Evolutionary conservation across 2,113 vertebrate genomes (phyloP).

Genomic region (Salvelinus sp.): DNA sequence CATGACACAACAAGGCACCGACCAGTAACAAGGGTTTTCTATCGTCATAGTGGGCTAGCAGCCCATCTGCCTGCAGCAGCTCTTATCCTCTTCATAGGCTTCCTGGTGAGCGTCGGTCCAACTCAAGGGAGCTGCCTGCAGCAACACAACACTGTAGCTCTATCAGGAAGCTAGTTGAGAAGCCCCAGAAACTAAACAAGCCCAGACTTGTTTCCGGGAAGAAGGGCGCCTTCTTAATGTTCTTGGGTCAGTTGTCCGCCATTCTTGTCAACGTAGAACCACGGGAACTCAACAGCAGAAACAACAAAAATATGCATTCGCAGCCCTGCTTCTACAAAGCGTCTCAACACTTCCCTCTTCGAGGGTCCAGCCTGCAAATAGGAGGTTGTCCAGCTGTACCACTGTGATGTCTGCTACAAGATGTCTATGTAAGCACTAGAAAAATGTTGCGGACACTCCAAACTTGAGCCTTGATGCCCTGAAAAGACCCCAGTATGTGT

Average conservation of each 20-base stretch:
- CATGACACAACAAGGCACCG: not conserved
- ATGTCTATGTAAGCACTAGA: too few species aligned
- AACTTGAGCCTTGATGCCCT: too few species aligned
- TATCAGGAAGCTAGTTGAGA: constrained; percentile 5
- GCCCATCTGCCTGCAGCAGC: constrained; percentile 1
- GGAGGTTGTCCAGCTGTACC: too few species aligned
- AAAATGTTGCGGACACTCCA: too few species aligned
- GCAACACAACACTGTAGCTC: constrained; percentile 1
- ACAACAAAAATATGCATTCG: too few species aligned
- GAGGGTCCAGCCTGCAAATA: too few species aligned
- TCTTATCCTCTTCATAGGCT: not conserved
- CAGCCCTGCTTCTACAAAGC: too few species aligned
- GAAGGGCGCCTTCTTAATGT: not conserved
- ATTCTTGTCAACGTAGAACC: constrained; percentile 3
- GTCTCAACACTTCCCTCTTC: too few species aligned
- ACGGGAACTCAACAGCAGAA: not conserved
- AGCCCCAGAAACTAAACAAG: not conserved
- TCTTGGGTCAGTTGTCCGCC: not conserved
- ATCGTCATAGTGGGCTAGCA: constrained; percentile 11
- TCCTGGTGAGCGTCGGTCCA: not conserved
- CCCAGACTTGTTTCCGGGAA: not conserved
- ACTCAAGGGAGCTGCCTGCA: not conserved
- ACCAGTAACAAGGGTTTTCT: not conserved
- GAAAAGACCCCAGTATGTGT: too few species aligned
- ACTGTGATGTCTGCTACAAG: too few species aligned